A percentile compares a stretch with the other conserved stretches of the same genome.
Evolutionary conservation across 2,888 invertebrate genomes (phyloP).

Genomic region (Drosophila tanythrix): DNA sequence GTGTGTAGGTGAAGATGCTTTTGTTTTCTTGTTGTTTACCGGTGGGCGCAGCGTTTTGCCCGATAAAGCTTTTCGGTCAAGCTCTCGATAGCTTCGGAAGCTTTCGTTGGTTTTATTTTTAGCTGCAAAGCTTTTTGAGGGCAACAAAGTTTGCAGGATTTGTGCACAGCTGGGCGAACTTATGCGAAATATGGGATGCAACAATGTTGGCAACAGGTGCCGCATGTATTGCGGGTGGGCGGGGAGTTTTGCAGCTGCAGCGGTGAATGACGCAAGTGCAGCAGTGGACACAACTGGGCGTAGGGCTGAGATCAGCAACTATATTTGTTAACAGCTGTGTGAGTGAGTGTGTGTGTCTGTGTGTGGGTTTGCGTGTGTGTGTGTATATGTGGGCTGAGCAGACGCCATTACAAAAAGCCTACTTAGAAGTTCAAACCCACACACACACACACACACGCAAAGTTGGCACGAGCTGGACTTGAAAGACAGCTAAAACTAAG

Average conservation of each 20-base stretch:
- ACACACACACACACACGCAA: constrained; percentile 38
- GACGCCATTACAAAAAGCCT: constrained; percentile 58
- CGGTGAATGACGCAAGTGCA: constrained; percentile 53
- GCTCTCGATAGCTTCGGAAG: constrained; percentile 24
- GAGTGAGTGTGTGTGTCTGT: background rate
- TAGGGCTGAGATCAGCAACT: constrained; percentile 58
- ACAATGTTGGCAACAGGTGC: constrained; percentile 30
- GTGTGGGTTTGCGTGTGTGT: constrained; percentile 36
- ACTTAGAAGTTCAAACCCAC: constrained; percentile 42
- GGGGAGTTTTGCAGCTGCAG: constrained; percentile 34
- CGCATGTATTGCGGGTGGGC: background rate
- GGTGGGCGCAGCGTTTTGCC: constrained; percentile 42
- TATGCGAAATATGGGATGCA: background rate
- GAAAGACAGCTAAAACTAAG: constrained; percentile 40
- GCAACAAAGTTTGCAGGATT: constrained; percentile 31
- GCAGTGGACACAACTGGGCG: constrained; percentile 13
- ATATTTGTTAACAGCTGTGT: background rate
- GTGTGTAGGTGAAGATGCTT: constrained; percentile 45
- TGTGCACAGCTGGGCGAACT: constrained; percentile 4
- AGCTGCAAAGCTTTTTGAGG: constrained; percentile 29
- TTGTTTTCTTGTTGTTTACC: background rate
- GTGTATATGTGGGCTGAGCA: constrained; percentile 53
- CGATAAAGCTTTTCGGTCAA: constrained; percentile 26
- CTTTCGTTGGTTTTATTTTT: constrained; percentile 44
- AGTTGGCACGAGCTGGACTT: constrained; percentile 58